Evolutionary conservation across 2,113 vertebrate genomes (phyloP).

Genomic region (Bettongia penicillata): DNA sequence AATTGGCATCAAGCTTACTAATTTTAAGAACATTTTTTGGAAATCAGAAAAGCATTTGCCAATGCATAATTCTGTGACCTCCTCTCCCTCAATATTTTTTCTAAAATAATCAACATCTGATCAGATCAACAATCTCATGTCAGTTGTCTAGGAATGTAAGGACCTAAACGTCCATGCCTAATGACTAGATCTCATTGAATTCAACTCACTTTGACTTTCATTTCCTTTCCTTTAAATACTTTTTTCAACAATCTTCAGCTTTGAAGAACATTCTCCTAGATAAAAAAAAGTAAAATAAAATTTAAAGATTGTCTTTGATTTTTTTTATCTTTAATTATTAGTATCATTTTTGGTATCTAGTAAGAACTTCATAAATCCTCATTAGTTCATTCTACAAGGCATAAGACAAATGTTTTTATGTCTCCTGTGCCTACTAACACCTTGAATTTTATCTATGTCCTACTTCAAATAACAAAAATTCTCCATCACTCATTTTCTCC

Average conservation of each 20-base stretch:
- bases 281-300: neutral
- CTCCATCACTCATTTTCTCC: neutral
- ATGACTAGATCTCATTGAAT: neutral
- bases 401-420: neutral
- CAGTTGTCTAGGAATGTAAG: neutral
- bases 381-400: neutral
- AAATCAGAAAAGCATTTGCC: neutral
- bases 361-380: neutral
- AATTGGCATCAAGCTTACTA: neutral
- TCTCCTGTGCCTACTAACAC: neutral
- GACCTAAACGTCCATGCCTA: neutral
- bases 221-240: neutral
- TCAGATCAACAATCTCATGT: neutral
- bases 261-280: neutral
- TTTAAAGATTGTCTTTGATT: neutral
- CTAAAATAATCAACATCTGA: neutral
- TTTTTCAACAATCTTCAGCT: neutral
- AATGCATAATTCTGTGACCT: neutral
- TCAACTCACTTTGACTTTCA: neutral
- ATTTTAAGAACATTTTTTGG: neutral
- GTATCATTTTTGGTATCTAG: neutral
- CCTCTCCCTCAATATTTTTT: neutral
- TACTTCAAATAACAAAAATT: neutral
- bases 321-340: neutral
- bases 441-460: neutral